Evolutionary conservation across 2,888 invertebrate species (phyloP).

Genomic region (Crioceris asparagi): DNA sequence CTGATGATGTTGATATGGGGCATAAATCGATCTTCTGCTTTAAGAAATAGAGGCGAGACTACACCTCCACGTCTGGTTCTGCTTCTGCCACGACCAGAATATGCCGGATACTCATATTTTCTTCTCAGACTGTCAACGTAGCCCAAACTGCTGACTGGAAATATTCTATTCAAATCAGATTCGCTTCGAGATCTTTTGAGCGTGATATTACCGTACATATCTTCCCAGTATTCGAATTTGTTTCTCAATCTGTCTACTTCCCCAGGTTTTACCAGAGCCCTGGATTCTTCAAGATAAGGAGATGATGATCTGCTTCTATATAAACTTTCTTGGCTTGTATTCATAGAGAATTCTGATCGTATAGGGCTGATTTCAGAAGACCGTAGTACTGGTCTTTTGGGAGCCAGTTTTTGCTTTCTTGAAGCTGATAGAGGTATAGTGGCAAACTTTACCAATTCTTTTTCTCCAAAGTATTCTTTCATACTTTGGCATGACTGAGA

Average conservation of each 20-base stretch:
- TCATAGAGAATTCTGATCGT: conserved; percentile 34
- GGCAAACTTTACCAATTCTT: conserved; percentile 47
- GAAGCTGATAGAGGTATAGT: conserved; percentile 43
- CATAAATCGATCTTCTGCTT: conserved; percentile 65
- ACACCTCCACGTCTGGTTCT: conserved; percentile 40
- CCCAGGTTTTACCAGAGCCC: conserved; percentile 61
- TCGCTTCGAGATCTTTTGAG: conserved; percentile 57
- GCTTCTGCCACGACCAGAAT: conserved; percentile 40
- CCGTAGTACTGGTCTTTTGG: conserved; percentile 32
- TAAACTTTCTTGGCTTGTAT: conserved; percentile 54
- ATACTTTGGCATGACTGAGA: conserved; percentile 65
- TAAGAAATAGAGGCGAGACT: conserved; percentile 54
- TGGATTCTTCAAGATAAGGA: conserved; percentile 61
- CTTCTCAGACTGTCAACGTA: conserved; percentile 52
- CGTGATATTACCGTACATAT: conserved; percentile 25
- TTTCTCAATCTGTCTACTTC: conserved; percentile 68
- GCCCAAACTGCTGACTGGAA: conserved; percentile 39
- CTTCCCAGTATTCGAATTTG: conserved; percentile 61
- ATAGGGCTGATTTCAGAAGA: conserved; percentile 36
- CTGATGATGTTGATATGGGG: conserved; percentile 86
- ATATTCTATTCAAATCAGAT: conserved; percentile 58
- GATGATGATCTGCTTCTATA: conserved; percentile 63
- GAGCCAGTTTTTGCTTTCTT: conserved; percentile 40
- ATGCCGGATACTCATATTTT: conserved; percentile 46
- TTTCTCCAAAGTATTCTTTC: conserved; percentile 74